Evolutionary conservation across 1,140 invertebrate genomes (phyloP).

Genomic region (Branchinecta lindahli): DNA sequence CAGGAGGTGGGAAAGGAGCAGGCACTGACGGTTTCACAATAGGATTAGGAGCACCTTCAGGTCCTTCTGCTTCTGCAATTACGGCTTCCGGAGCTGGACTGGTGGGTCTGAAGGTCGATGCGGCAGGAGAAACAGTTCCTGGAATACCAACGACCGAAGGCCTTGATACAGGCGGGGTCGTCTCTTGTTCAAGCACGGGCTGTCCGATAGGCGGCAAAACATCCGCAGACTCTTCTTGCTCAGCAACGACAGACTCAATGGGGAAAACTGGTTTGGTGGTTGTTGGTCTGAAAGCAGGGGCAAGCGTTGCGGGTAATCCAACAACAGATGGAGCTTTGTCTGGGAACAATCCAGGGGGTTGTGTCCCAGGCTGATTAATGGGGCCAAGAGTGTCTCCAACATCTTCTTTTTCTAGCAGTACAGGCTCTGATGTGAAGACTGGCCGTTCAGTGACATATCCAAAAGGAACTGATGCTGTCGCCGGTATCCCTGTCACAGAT

Average conservation of each 20-base stretch:
- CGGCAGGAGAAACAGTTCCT: neutral
- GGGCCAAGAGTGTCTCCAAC: no score
- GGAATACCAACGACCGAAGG: neutral
- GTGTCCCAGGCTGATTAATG: no score
- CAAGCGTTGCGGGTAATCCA: neutral
- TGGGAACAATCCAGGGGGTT: neutral
- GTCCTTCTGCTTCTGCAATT: neutral
- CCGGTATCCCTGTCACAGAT: neutral
- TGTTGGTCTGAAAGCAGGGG: conserved; percentile 11
- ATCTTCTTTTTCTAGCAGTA: no score
- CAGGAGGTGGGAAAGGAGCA: neutral
- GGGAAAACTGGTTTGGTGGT: conserved; percentile 6
- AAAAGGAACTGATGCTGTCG: neutral
- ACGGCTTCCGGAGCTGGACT: neutral
- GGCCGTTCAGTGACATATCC: no score
- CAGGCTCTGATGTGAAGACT: no score
- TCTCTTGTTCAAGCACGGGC: neutral
- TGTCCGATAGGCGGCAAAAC: neutral
- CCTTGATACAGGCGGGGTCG: conserved; percentile 7
- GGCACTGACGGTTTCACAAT: neutral
- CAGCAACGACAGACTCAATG: neutral
- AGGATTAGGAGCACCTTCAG: neutral
- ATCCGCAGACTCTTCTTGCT: neutral
- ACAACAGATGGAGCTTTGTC: neutral
- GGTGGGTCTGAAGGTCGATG: neutral